phyloP scores from a whole-genome alignment of 2,888 invertebrate genomes.

The Eupithecia exiguata region DNA sequence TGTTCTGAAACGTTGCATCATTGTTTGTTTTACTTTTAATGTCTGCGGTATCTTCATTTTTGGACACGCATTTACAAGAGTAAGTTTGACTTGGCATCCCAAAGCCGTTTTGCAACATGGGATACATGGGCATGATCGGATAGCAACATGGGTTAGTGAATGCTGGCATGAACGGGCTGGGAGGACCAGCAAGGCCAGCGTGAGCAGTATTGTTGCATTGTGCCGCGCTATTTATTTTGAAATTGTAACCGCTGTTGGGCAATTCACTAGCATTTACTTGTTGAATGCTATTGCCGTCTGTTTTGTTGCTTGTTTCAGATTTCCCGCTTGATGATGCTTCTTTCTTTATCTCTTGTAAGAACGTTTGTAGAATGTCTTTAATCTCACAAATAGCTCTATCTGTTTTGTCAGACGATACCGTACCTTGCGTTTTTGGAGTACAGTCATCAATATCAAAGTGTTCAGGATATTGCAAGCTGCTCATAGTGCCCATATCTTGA shows the following conservation, averaged over 20 bases:
- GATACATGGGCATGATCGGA: constrained; percentile 69
- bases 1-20: constrained; percentile 49
- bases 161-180: constrained; percentile 53
- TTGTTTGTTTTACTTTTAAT: constrained; percentile 48
- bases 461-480: constrained; percentile 51
- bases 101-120: constrained; percentile 68
- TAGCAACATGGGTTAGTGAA: constrained; percentile 70
- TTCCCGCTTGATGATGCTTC: constrained; percentile 60
- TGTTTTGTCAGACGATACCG: constrained; percentile 61
- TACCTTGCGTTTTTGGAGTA: constrained; percentile 58
- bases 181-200: not conserved
- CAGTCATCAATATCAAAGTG: constrained; percentile 47
- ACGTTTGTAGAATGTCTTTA: constrained; percentile 72
- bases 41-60: constrained; percentile 51
- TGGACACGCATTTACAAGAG: constrained; percentile 61
- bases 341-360: constrained; percentile 74
- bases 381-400: constrained; percentile 76
- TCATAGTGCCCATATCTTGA: constrained; percentile 51
- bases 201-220: constrained; percentile 47
- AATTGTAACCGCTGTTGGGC: constrained; percentile 54
- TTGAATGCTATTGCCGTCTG: constrained; percentile 43
- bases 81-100: constrained; percentile 62
- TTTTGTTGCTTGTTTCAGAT: constrained; percentile 52
- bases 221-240: constrained; percentile 50
- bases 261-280: constrained; percentile 42